Evolutionary conservation across 2,113 vertebrate genomes (phyloP).

Genomic region (Andinoacara biseriatus): DNA sequence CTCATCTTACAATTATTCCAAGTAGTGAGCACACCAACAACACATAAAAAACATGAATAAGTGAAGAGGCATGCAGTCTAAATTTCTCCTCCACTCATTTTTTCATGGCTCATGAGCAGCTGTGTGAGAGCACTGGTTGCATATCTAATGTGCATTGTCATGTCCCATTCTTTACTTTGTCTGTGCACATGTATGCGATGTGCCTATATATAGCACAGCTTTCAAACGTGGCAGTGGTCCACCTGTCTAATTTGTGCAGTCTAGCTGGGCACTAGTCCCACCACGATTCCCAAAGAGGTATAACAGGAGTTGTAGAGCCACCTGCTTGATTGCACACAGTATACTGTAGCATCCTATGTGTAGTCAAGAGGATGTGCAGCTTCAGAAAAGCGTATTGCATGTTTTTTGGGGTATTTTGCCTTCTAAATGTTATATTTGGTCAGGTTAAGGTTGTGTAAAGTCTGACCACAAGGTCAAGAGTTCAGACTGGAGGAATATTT

Average conservation of each 20-base stretch:
- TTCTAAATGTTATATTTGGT: neutral
- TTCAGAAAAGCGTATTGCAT: neutral
- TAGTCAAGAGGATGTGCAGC: neutral
- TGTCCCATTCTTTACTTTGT: conserved; percentile 13
- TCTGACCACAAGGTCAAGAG: neutral
- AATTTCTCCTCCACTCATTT: conserved; percentile 24
- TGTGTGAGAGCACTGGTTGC: conserved; percentile 1
- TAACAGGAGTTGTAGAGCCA: conserved; percentile 17
- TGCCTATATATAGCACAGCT: conserved; percentile 3
- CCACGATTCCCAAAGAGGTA: neutral
- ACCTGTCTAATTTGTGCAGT: conserved; percentile 16
- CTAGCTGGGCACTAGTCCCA: neutral
- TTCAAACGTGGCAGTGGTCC: conserved; percentile 4
- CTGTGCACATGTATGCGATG: neutral
- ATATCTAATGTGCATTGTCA: conserved; percentile 11
- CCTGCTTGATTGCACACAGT: conserved; percentile 14
- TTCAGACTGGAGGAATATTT: neutral
- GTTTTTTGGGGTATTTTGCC: neutral
- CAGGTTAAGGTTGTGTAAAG: neutral
- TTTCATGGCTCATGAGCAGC: conserved; percentile 8
- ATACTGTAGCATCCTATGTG: neutral
- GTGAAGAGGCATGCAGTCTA: conserved; percentile 30
- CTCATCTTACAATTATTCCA: conserved; percentile 63
- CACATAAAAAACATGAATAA: conserved; percentile 48
- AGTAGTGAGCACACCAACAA: conserved; percentile 42